Conservation (phyloP, 2,113 vertebrate species). For the Pionites leucogaster region DNA sequence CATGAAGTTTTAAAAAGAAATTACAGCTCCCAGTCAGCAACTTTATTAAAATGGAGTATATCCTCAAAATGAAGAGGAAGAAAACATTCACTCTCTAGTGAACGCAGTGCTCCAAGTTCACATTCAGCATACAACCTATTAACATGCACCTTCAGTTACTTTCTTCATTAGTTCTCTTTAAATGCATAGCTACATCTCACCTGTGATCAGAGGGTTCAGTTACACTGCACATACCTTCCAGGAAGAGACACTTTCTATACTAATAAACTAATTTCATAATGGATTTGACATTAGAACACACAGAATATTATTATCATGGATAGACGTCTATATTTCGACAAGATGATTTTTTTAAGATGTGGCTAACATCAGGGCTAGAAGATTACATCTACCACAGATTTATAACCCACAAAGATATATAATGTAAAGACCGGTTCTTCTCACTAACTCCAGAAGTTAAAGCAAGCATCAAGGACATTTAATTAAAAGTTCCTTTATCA, state of each 20-base stretch:
- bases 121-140: neutral
- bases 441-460: neutral
- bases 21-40: neutral
- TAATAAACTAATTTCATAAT: neutral
- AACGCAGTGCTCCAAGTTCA: neutral
- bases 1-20: neutral
- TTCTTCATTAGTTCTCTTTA: neutral
- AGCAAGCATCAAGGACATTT: neutral
- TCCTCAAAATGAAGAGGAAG: neutral
- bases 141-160: neutral
- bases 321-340: neutral
- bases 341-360: neutral
- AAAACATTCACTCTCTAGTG: neutral
- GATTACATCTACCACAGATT: neutral
- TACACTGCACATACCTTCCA: neutral
- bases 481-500: neutral
- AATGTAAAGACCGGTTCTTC: neutral
- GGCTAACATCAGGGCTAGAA: neutral
- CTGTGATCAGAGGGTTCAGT: neutral
- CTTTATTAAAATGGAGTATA: neutral
- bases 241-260: neutral
- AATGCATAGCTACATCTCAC: neutral
- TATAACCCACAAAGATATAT: neutral
- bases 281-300: neutral
- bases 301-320: neutral